Evolutionary conservation across 2,113 vertebrate genomes (phyloP).

Genomic region (Empidonax alnorum): DNA sequence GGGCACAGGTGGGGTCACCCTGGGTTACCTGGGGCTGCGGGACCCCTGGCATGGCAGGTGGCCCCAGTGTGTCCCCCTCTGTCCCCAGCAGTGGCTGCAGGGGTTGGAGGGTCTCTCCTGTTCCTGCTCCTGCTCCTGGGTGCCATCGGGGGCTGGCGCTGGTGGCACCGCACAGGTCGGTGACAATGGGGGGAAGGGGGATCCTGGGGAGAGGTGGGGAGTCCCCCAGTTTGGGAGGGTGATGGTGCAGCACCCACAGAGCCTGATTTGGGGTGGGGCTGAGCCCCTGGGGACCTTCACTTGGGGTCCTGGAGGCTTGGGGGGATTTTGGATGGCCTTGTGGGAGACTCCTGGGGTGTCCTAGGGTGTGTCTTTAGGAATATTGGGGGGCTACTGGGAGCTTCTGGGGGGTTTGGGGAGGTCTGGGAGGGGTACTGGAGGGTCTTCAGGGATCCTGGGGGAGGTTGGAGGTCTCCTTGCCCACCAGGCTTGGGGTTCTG

Average conservation of each 20-base stretch:
- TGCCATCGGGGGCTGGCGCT: background rate
- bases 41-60: background rate
- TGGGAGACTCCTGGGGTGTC: background rate
- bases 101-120: background rate
- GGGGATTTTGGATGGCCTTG: background rate
- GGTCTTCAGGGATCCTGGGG: background rate
- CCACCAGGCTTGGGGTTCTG: background rate
- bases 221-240: background rate
- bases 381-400: background rate
- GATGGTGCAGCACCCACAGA: background rate
- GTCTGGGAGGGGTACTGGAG: background rate
- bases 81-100: background rate
- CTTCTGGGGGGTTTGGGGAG: background rate
- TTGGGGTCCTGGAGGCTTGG: background rate
- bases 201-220: background rate
- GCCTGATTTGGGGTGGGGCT: too few relatives aligned
- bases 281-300: background rate
- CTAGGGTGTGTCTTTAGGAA: background rate
- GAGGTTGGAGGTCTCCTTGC: background rate
- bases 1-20: background rate
- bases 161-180: background rate
- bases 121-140: background rate
- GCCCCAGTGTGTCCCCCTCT: background rate
- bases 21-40: too few relatives aligned
- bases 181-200: background rate